Conservation (phyloP, 2,113 vertebrate species). For the Epinephelus cyanopodus region DNA sequence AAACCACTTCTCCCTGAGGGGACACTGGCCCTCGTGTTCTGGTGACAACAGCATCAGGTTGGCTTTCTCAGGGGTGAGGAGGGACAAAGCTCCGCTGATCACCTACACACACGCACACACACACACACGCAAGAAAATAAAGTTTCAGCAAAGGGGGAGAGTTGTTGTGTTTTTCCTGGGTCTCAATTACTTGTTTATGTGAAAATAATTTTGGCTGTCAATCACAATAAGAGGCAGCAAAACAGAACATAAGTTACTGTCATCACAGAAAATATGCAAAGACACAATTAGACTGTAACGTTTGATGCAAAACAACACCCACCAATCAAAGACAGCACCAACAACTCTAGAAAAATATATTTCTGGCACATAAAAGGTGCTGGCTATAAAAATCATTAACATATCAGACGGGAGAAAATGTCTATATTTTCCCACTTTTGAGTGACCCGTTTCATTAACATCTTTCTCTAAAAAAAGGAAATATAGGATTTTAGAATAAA, state of each 20-base stretch:
- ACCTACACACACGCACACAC: constrained; percentile 82
- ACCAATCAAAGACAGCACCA: constrained; percentile 7
- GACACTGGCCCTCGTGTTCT: constrained; percentile 93
- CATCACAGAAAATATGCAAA: constrained; percentile 48
- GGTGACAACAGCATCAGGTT: constrained; percentile 95
- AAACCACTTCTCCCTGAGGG: constrained; percentile 95
- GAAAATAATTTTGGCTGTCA: constrained; percentile 44
- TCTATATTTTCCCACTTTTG: constrained; percentile 6
- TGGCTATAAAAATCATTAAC: constrained; percentile 13
- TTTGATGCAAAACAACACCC: constrained; percentile 39
- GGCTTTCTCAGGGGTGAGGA: constrained; percentile 91
- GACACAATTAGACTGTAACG: constrained; percentile 37
- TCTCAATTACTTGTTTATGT: constrained; percentile 40
- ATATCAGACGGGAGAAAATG: background rate
- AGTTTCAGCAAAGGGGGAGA: constrained; percentile 20
- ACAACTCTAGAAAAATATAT: constrained; percentile 14
- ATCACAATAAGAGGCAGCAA: constrained; percentile 38
- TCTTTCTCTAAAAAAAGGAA: constrained; percentile 44
- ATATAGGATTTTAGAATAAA: constrained; percentile 37
- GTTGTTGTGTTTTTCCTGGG: background rate
- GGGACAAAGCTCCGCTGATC: constrained; percentile 89
- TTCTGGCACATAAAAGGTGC: constrained; percentile 1
- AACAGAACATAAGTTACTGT: constrained; percentile 5
- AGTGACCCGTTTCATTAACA: constrained; percentile 52
- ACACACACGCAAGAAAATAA: constrained; percentile 22